These are phyloP conservation scores for Morone saxatilis DNA, from an alignment of 2,113 vertebrate species.

Conservation along the genomic window DNA sequence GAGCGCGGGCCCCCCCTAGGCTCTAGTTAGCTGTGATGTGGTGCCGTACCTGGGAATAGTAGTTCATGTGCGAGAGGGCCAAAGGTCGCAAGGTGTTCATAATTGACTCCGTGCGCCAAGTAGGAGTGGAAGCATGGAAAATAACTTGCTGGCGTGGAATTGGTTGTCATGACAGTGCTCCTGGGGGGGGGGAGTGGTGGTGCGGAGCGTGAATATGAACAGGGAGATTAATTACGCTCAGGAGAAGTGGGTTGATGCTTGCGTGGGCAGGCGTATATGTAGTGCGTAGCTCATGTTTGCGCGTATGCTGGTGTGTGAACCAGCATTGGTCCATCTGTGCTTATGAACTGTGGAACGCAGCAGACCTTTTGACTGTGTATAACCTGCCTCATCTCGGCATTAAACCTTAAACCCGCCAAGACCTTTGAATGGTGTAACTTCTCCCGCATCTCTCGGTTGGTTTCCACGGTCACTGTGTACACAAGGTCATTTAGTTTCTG, in stretches of 20 bases:
- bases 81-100: conserved; percentile 75
- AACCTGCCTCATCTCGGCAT: neutral
- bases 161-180: conserved; percentile 47
- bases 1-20: conserved; percentile 32
- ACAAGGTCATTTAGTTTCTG: conserved; percentile 81
- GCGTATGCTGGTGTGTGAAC: conserved; percentile 1
- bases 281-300: conserved; percentile 28
- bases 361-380: conserved; percentile 15
- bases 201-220: conserved; percentile 25
- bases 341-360: conserved; percentile 1
- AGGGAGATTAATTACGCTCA: conserved; percentile 57
- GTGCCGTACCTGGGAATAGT: conserved; percentile 57
- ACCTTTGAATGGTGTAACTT: conserved; percentile 61
- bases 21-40: conserved; percentile 54
- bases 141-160: conserved; percentile 37
- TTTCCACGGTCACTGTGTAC: conserved; percentile 67
- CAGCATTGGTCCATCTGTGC: conserved; percentile 8
- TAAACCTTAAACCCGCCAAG: conserved; percentile 16
- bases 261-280: conserved; percentile 37
- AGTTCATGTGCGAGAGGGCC: conserved; percentile 52
- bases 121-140: conserved; percentile 35
- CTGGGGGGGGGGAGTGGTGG: neutral
- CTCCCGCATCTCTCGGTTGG: conserved; percentile 23
- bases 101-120: conserved; percentile 64
- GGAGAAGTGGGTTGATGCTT: conserved; percentile 32